Conservation (phyloP, 2,797 vertebrate species). For the Macropodus opercularis region DNA sequence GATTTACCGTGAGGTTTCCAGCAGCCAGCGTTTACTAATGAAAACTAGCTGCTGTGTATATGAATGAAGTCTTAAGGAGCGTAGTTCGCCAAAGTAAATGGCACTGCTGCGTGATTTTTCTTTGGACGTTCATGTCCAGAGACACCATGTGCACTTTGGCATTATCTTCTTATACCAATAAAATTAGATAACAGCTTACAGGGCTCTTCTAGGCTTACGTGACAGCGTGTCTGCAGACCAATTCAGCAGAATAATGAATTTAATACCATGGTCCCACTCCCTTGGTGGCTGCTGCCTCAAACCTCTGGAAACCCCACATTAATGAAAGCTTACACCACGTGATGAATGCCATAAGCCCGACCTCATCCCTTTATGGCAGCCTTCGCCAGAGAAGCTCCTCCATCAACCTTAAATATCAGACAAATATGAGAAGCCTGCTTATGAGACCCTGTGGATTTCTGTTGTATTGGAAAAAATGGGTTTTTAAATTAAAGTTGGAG, state of each 20-base stretch:
- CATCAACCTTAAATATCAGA: conserved; percentile 27
- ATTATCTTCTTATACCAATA: background rate
- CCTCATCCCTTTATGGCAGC: conserved; percentile 39
- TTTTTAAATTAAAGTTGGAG: background rate
- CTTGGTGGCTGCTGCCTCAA: conserved; percentile 26
- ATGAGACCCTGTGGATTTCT: background rate
- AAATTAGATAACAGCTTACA: conserved; percentile 18
- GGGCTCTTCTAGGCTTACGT: conserved; percentile 26
- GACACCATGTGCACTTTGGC: background rate
- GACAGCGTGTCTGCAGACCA: conserved; percentile 31
- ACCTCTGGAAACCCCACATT: conserved; percentile 43
- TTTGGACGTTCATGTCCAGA: background rate
- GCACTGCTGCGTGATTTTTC: background rate
- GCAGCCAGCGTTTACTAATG: too few relatives aligned
- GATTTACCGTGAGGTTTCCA: too few relatives aligned
- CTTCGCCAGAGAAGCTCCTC: conserved; percentile 43
- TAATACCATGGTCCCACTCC: conserved; percentile 45
- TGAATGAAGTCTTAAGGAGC: conserved; percentile 4
- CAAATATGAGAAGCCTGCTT: conserved; percentile 10
- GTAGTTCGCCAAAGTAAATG: background rate
- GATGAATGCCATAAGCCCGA: conserved; percentile 38
- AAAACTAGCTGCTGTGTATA: background rate
- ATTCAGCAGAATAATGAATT: conserved; percentile 57
- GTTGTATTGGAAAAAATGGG: background rate
- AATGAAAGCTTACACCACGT: conserved; percentile 60